Evolutionary conservation across 2,797 vertebrate genomes (phyloP), one percentile per base, ranked within the genome.

Genomic region (Diplodus puntazzo): DNA sequence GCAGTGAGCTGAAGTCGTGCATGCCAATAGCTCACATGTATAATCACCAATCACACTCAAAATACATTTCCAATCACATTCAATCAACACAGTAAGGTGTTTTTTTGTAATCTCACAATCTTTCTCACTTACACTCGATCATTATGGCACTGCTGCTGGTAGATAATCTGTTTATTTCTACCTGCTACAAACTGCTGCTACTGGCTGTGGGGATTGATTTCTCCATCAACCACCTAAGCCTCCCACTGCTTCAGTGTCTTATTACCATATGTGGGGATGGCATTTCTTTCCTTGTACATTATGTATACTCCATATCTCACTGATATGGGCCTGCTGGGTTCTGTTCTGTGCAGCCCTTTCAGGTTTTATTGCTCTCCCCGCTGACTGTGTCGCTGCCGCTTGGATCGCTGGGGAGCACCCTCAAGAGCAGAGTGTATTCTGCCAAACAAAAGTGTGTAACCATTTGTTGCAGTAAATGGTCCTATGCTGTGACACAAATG

Each of bases 401-500:
- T 76, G 79, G 81, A 85, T 92, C 85, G 81, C 71, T 75, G 57
- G 67, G 79, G 84, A 77, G 77, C 77, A 30, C 65, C 86, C 55
- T 83, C 66, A 67, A 82, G 82, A 89, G 75, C 77, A 50, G 50
- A 83, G 79, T 71, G 86, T 80, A 79, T 87, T 83, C 87, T 82
- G 57, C 80, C 80, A 84, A 81, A 89, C 79, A 88, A 86, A 90
- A 79, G 63, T 77, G 59, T 77, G 63, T 27, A 68, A 34, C 73
- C 78, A 84, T 91, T 92, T 85, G 88, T 91, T 78, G 75, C 71
- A 49, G 84, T 86, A 89, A 92, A 90, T 88, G 80, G 80, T 76
- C 67, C 60, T 75, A 74, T 64, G 69, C 84, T 87, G 84, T 82
- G 86, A 90, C 88, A 89, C 85, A 86, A 87, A 92, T 86, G 85